Evolutionary conservation across 2,113 vertebrate genomes (phyloP), one percentile per base, ranked within the genome.

Genomic region (Scortum barcoo): DNA sequence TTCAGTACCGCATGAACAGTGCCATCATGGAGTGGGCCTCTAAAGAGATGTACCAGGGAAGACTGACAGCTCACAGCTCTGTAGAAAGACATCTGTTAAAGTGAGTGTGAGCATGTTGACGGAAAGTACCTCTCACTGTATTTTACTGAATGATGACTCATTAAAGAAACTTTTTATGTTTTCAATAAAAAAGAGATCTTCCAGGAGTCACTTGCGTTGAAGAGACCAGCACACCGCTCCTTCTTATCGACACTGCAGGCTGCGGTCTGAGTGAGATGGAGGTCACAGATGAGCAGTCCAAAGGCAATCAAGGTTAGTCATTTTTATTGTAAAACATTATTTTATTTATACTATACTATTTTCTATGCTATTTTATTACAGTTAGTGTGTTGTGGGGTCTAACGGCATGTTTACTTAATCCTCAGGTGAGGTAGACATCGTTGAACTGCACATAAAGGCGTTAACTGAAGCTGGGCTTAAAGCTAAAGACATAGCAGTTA

Each of bases 1-100:
- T 97, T 78, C 98, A 99, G 93, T 99, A 99, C 94, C 97, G 98
- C 22, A 99, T 99, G 98, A 96, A 99, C 91, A 87, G 69, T 22
- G 80, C 90, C 91, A 98, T 99, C 92, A 97, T 97, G 96, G 87
- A 85, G 0, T 99, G 98, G 98, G 97, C 98, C 3, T 99, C 98
- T 2, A 75, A 90, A 6, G 95, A 97, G 91, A 95, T 99, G 95
- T 99, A 99, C 79, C 56, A 86, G 0, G 96, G 97, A 7, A 94
- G 54, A 78, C 96, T 99, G 63, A 87, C 79, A 0, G 97, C 98
- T 0, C 98, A 99, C 94, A 88, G 94, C 0, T 97, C 96, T 0
- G 98, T 99, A 36, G 95, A 95, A 0, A 92, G 88, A 30, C 97
- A 96, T 79, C 86, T 99, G 80, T 93, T 99, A 84, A 98, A 92